Evolutionary conservation across 1,140 invertebrate genomes (phyloP).

Genomic region (Apolygus lucorum): DNA sequence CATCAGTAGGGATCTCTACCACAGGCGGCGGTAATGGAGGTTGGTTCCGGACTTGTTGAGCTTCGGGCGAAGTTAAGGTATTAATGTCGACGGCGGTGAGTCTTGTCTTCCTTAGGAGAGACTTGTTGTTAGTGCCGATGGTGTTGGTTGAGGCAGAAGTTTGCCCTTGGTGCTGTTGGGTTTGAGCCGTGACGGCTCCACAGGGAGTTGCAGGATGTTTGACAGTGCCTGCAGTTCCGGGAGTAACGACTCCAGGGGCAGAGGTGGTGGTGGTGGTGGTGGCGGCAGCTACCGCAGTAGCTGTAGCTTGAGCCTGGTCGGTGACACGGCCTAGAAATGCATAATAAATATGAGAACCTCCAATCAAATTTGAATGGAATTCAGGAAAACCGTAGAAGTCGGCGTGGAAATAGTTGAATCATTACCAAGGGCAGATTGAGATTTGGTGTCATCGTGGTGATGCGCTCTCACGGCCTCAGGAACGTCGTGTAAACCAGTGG

Average conservation of each 20-base stretch:
- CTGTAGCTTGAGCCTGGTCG: no score
- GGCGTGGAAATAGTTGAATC: no score
- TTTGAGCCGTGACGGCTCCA: neutral
- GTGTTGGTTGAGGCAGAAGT: slow-evolving; percentile 3
- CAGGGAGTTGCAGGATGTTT: slow-evolving; percentile 1
- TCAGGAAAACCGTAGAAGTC: no score
- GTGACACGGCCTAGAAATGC: no score
- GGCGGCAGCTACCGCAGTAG: no score
- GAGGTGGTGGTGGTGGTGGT: no score
- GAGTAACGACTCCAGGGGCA: neutral
- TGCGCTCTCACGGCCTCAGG: slow-evolving; percentile 45
- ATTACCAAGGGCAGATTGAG: slow-evolving; percentile 43
- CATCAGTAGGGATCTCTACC: slow-evolving; percentile 23
- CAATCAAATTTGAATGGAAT: no score
- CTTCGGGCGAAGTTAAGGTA: slow-evolving; percentile 47
- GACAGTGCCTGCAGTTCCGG: neutral
- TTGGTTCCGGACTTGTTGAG: slow-evolving; percentile 37
- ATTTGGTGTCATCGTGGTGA: slow-evolving; percentile 25
- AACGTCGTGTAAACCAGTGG: slow-evolving; percentile 45
- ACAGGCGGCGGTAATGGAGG: slow-evolving; percentile 4
- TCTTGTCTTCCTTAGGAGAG: slow-evolving; percentile 46
- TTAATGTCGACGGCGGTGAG: slow-evolving; percentile 41
- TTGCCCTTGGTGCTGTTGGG: slow-evolving; percentile 35
- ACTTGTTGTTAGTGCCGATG: slow-evolving; percentile 39
- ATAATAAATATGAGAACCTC: no score